phyloP scores from a whole-genome alignment of 2,113 vertebrate species.

The Ia io region DNA sequence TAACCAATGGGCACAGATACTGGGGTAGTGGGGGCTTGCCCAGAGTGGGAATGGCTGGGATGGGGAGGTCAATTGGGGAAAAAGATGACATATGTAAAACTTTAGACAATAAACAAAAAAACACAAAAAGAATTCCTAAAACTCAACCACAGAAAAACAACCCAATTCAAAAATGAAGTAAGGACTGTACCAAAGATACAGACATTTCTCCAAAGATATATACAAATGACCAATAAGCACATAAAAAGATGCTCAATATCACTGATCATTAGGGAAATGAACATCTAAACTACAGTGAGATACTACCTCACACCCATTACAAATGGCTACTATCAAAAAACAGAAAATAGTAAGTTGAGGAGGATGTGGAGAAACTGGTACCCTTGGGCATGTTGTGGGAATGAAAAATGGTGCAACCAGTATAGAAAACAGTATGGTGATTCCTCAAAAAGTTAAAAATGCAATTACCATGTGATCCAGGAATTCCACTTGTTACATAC shows the following conservation, averaged over 20 bases:
- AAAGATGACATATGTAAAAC: too few relatives aligned
- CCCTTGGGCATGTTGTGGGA: accelerated
- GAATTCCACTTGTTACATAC: neutral
- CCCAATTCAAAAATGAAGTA: neutral
- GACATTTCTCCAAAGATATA: neutral
- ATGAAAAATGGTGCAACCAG: neutral
- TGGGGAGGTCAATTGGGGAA: too few relatives aligned
- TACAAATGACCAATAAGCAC: neutral
- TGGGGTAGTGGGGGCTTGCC: too few relatives aligned
- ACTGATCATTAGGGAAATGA: neutral
- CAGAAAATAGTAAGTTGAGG: neutral
- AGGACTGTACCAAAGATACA: neutral
- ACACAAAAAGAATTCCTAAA: neutral
- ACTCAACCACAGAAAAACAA: neutral
- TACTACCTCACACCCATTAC: neutral
- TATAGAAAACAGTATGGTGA: neutral
- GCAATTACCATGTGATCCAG: neutral
- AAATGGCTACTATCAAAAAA: neutral
- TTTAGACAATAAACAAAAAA: too few relatives aligned
- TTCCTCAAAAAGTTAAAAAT: neutral
- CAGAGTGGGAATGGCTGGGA: too few relatives aligned
- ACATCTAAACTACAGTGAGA: neutral
- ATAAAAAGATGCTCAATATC: neutral
- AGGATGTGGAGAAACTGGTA: neutral
- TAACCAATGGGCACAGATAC: too few relatives aligned